These are phyloP conservation scores for Vanessa cardui DNA, from an alignment of 2,888 invertebrate genomes.

Conservation along the genomic window DNA sequence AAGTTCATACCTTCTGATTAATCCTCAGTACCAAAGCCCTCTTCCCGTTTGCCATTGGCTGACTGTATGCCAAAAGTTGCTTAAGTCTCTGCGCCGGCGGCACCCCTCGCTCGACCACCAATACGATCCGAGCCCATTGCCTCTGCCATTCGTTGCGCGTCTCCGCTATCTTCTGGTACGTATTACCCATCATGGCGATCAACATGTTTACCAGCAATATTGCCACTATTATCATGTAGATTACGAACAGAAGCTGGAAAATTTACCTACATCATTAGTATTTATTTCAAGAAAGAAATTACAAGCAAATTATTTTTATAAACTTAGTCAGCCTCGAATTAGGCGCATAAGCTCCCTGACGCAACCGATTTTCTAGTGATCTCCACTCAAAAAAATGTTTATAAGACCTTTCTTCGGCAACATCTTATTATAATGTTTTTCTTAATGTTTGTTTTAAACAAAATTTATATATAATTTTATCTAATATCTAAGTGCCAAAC, in stretches of 20 bases:
- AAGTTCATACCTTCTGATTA: slow-evolving; percentile 88
- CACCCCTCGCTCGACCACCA: slow-evolving; percentile 98
- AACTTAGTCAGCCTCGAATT: too few relatives aligned
- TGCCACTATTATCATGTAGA: slow-evolving; percentile 98
- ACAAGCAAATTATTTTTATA: too few relatives aligned
- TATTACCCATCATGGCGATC: slow-evolving; percentile 99
- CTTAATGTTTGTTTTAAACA: too few relatives aligned
- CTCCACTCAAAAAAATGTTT: too few relatives aligned
- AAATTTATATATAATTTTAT: too few relatives aligned
- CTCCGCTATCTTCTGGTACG: slow-evolving; percentile 98
- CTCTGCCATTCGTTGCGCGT: slow-evolving; percentile 99
- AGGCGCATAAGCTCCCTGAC: too few relatives aligned
- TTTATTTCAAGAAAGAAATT: too few relatives aligned
- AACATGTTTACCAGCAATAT: slow-evolving; percentile 98
- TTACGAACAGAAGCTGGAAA: slow-evolving; percentile 92
- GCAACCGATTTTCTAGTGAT: too few relatives aligned
- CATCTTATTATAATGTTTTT: too few relatives aligned
- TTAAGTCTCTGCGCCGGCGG: slow-evolving; percentile 92
- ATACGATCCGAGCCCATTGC: slow-evolving; percentile 98
- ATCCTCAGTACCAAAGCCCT: slow-evolving; percentile 93
- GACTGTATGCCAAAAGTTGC: slow-evolving; percentile 95
- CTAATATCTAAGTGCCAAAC: too few relatives aligned
- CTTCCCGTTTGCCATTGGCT: slow-evolving; percentile 95
- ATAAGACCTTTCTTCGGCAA: too few relatives aligned
- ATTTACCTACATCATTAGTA: not conserved